Evolutionary conservation across 2,113 vertebrate species (phyloP), one percentile per base, ranked within the genome.

Genomic region (Todiramphus saurophagus): DNA sequence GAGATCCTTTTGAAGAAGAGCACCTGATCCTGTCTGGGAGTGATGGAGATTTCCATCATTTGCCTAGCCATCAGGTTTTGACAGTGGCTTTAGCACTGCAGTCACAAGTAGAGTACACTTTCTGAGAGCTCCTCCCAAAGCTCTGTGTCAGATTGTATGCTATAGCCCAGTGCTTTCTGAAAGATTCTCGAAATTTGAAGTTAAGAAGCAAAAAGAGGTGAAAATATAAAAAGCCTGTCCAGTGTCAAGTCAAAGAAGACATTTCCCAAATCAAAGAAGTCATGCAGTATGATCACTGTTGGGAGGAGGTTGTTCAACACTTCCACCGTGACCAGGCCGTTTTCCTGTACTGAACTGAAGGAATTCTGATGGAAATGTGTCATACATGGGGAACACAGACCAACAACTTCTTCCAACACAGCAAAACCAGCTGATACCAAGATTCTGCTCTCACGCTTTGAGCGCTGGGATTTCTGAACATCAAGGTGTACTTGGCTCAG

Each of bases 141-240:
- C 96, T 93, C 93, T 96, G 96, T 97, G 96, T 97, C 98, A 96
- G 95, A 97, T 98, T 96, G 95, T 96, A 90, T 95, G 97, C 91
- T 87, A 73, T 90, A 92, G 94, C 96, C 94, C 93, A 82, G 74
- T 83, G 91, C 91, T 96, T 95, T 95, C 67, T 96, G 76, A 96
- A 97, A 97, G 96, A 93, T 89, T 98, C 96, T 96, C 98, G 97
- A 98, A 97, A 98, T 97, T 96, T 95, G 97, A 97, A 98, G 97
- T 96, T 96, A 97, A 96, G 94, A 98, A 98, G 96, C 96, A 98
- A 97, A 98, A 97, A 97, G 96, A 97, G 85, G 93, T 68, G 90
- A 96, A 97, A 97, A 91, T 94, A 95, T 94, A 98, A 97, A 97
- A 97, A 97, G 53, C 50, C 89, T 98, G 97, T 98, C 97, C 90